Evolutionary conservation across 2,888 invertebrate genomes (phyloP).

Genomic region (Rotaria sp.): DNA sequence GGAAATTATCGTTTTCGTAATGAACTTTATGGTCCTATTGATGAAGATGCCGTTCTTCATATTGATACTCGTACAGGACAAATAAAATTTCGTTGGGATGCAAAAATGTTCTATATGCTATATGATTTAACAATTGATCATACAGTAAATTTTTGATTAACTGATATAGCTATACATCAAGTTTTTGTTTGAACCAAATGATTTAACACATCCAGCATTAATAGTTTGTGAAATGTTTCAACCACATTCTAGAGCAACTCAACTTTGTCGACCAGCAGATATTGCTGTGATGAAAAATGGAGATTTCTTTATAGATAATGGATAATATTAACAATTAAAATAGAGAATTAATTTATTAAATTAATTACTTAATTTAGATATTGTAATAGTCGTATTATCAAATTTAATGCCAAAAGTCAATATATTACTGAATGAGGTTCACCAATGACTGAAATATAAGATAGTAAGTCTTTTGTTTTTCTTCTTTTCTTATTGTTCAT

Average conservation of each 20-base stretch:
- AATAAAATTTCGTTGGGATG: slow-evolving; percentile 75
- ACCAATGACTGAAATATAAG: slow-evolving; percentile 34
- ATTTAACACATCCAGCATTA: slow-evolving; percentile 52
- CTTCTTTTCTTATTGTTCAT: no score
- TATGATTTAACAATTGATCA: slow-evolving; percentile 86
- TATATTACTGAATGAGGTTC: slow-evolving; percentile 54
- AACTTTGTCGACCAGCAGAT: slow-evolving; percentile 74
- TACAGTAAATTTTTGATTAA: slow-evolving; percentile 80
- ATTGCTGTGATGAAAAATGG: slow-evolving; percentile 72
- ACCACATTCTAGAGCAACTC: slow-evolving; percentile 64
- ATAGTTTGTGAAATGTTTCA: slow-evolving; percentile 61
- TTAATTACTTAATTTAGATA: not conserved
- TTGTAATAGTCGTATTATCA: slow-evolving; percentile 76
- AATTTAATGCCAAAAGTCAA: slow-evolving; percentile 65
- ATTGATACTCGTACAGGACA: slow-evolving; percentile 66
- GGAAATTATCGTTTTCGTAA: slow-evolving; percentile 1
- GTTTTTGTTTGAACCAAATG: slow-evolving; percentile 52
- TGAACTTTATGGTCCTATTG: not conserved
- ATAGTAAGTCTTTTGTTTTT: not conserved
- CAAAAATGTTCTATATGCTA: slow-evolving; percentile 81
- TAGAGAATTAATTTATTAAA: not conserved
- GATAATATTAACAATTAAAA: slow-evolving; percentile 50
- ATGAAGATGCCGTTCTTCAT: slow-evolving; percentile 25
- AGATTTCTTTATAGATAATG: slow-evolving; percentile 77
- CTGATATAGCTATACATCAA: slow-evolving; percentile 92